phyloP scores from a whole-genome alignment of 2,797 vertebrate genomes.

The Diplodus puntazzo region DNA sequence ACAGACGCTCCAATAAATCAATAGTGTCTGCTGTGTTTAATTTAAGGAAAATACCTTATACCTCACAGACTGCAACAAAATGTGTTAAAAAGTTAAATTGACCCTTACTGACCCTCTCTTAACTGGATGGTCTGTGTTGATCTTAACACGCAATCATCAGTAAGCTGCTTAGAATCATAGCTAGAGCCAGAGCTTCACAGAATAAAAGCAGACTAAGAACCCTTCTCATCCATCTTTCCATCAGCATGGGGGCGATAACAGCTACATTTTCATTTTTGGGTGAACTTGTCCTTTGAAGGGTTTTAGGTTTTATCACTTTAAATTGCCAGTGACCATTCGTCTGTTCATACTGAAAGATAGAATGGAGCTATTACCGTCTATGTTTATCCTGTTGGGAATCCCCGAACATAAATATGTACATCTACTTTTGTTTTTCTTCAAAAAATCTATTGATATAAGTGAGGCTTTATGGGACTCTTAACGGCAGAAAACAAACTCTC shows the following conservation, averaged over 20 bases:
- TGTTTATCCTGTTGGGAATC: conserved; percentile 5
- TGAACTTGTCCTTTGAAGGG: too few relatives aligned
- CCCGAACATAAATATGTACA: not conserved
- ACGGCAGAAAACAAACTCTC: conserved; percentile 19
- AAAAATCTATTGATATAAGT: not conserved
- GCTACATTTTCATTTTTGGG: too few relatives aligned
- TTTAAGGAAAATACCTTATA: not conserved
- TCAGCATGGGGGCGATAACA: too few relatives aligned
- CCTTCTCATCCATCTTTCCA: too few relatives aligned
- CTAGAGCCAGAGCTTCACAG: too few relatives aligned
- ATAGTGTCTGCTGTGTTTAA: not conserved
- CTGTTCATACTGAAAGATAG: not conserved
- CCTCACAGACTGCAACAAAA: not conserved
- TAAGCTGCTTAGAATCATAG: conserved; percentile 22
- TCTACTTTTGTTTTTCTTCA: not conserved
- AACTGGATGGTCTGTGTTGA: not conserved
- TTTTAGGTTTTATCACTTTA: not conserved
- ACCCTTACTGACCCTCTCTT: too few relatives aligned
- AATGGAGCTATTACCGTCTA: not conserved
- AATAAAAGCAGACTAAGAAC: too few relatives aligned
- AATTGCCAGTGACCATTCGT: not conserved
- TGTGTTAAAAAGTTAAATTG: too few relatives aligned
- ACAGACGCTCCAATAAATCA: not conserved
- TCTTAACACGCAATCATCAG: not conserved
- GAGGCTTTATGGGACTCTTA: not conserved